A percentile compares a stretch with the other conserved stretches of the same genome.
Evolutionary conservation across 1,140 invertebrate species (phyloP).

Genomic region (Araneus ventricosus): DNA sequence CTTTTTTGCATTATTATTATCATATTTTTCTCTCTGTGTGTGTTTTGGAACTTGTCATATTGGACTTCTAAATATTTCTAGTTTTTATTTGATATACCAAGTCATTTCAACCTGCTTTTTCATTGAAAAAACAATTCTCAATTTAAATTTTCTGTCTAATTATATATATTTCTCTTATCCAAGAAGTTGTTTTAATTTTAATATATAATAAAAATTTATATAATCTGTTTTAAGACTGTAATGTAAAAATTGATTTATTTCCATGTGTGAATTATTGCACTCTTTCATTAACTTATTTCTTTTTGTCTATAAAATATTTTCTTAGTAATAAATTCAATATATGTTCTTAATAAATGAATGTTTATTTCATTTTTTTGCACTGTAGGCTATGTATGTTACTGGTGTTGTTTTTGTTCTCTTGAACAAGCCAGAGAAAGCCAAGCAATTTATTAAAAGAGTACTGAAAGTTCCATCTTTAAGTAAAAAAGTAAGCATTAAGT

Average conservation of each 20-base stretch:
- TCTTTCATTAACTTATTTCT: neutral
- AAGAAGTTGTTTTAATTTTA: no score
- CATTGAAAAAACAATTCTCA: no score
- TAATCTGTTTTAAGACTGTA: no score
- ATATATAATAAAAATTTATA: no score
- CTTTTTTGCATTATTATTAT: no score
- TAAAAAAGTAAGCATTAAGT: constrained; percentile 42
- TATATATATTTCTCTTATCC: no score
- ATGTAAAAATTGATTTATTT: neutral
- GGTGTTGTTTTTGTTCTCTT: constrained; percentile 54
- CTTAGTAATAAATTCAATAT: neutral
- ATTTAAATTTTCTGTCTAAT: no score
- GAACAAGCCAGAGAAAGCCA: constrained; percentile 61
- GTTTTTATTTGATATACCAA: no score
- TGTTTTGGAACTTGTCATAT: no score
- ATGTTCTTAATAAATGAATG: neutral
- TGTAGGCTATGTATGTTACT: constrained; percentile 60
- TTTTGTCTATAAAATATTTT: neutral
- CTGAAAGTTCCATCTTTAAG: constrained; percentile 49
- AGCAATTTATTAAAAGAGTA: constrained; percentile 40
- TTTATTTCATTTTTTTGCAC: neutral
- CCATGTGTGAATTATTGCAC: neutral
- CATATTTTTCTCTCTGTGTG: no score
- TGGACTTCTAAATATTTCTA: no score
- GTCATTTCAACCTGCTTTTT: no score